Conservation (phyloP, 2,888 invertebrate genomes). For the Epinotia ramella region DNA sequence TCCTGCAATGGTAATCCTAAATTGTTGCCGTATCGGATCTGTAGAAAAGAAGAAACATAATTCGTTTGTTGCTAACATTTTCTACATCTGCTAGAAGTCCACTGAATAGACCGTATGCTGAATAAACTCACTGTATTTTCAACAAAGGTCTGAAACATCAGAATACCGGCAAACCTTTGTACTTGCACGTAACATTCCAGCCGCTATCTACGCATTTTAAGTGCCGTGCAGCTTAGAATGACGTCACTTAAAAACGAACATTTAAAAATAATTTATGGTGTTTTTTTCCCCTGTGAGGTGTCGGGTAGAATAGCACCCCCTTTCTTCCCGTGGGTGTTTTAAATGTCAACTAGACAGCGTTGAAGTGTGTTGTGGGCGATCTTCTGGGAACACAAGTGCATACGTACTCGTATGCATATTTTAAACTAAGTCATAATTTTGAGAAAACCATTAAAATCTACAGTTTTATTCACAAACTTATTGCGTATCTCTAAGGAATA, state of each 20-base stretch:
- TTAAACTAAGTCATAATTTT: too few species aligned
- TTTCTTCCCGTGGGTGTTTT: too few species aligned
- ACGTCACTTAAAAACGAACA: conserved; percentile 6
- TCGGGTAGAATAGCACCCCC: too few species aligned
- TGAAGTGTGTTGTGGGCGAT: too few species aligned
- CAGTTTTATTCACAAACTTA: background rate
- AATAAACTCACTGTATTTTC: conserved; percentile 27
- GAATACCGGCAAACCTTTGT: conserved; percentile 18
- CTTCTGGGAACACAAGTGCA: too few species aligned
- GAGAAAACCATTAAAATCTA: too few species aligned
- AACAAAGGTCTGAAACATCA: conserved; percentile 9
- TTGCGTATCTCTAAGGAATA: conserved; percentile 1
- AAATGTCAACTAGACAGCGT: too few species aligned
- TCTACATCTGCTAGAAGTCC: background rate
- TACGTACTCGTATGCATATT: too few species aligned
- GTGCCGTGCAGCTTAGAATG: conserved; percentile 3
- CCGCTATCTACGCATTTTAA: conserved; percentile 20
- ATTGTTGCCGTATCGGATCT: background rate
- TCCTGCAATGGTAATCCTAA: background rate
- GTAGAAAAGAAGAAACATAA: background rate
- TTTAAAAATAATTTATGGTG: too few species aligned
- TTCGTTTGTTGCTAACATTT: background rate
- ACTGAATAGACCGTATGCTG: background rate
- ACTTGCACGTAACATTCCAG: background rate
- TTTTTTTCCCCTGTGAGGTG: too few species aligned